phyloP scores from a whole-genome alignment of 2,888 invertebrate genomes.

The Ichneumoninae sp. region DNA sequence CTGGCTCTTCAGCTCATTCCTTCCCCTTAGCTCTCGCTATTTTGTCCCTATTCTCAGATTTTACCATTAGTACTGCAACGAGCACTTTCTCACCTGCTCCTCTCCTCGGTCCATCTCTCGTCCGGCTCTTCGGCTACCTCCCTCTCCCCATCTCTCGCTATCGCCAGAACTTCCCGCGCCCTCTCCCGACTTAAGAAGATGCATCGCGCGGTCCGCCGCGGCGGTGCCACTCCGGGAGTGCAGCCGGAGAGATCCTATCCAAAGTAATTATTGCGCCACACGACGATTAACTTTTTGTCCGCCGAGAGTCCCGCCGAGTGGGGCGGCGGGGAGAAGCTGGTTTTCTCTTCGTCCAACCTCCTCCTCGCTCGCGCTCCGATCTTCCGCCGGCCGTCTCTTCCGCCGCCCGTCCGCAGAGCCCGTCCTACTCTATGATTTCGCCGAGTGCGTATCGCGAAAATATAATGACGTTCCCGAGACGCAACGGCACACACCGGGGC shows the following conservation, averaged over 20 bases:
- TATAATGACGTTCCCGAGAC: constrained; percentile 63
- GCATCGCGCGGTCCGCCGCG: constrained; percentile 49
- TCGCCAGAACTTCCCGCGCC: constrained; percentile 5
- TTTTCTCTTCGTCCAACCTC: constrained; percentile 38
- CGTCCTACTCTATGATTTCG: constrained; percentile 66
- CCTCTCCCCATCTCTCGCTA: constrained; percentile 44
- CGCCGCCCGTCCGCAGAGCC: constrained; percentile 17
- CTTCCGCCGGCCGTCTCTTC: neutral
- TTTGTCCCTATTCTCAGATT: too few species aligned
- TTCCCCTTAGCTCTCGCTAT: constrained; percentile 45
- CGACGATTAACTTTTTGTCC: constrained; percentile 82
- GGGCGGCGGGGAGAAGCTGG: constrained; percentile 53
- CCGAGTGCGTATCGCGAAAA: constrained; percentile 65
- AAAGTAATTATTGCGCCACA: constrained; percentile 81
- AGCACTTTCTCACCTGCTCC: neutral
- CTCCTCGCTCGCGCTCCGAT: constrained; percentile 4
- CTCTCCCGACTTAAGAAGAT: constrained; percentile 55
- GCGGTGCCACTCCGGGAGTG: constrained; percentile 51
- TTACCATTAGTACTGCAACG: too few species aligned
- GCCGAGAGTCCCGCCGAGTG: constrained; percentile 70
- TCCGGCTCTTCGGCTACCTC: constrained; percentile 58
- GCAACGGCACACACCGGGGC: constrained; percentile 14
- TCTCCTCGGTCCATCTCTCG: constrained; percentile 25
- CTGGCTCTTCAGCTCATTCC: too few species aligned
- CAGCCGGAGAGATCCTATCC: constrained; percentile 64